Conservation (phyloP, 2,797 vertebrate species). For the Poeciliopsis infans region DNA sequence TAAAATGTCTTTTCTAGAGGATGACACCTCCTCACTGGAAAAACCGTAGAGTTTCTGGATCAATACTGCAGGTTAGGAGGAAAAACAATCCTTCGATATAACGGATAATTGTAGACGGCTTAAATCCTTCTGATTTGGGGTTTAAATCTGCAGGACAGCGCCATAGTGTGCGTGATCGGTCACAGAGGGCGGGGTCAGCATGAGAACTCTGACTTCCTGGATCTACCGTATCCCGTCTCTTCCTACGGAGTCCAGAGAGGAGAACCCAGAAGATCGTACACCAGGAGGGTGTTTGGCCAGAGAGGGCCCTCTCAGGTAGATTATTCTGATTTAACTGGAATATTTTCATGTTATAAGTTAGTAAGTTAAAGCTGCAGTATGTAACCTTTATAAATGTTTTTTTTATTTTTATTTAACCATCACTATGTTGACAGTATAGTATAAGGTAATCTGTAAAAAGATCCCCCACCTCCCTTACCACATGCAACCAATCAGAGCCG, state of each 20-base stretch:
- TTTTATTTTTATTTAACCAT: too few relatives aligned
- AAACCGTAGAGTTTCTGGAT: conserved; percentile 59
- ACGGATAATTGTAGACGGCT: background rate
- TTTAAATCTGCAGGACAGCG: conserved; percentile 70
- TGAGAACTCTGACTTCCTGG: conserved; percentile 56
- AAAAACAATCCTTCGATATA: background rate
- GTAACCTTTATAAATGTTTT: too few relatives aligned
- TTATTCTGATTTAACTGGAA: background rate
- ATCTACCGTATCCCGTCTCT: conserved; percentile 52
- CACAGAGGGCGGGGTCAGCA: conserved; percentile 68
- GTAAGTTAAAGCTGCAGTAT: too few relatives aligned
- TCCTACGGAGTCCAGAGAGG: conserved; percentile 64
- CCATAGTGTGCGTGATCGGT: conserved; percentile 80
- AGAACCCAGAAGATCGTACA: conserved; percentile 64
- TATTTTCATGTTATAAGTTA: background rate
- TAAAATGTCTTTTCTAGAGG: conserved; percentile 55
- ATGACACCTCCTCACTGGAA: conserved; percentile 65
- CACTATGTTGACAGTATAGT: too few relatives aligned
- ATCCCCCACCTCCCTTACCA: too few relatives aligned
- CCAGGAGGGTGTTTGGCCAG: conserved; percentile 71
- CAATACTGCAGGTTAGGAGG: conserved; percentile 79
- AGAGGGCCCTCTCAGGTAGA: conserved; percentile 81
- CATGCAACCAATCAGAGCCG: too few relatives aligned
- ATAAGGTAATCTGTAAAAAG: too few relatives aligned
- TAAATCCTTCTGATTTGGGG: conserved; percentile 15